These are phyloP conservation scores for Chloroceryle inda DNA, from an alignment of 2,797 vertebrate genomes.

Conservation along the genomic window DNA sequence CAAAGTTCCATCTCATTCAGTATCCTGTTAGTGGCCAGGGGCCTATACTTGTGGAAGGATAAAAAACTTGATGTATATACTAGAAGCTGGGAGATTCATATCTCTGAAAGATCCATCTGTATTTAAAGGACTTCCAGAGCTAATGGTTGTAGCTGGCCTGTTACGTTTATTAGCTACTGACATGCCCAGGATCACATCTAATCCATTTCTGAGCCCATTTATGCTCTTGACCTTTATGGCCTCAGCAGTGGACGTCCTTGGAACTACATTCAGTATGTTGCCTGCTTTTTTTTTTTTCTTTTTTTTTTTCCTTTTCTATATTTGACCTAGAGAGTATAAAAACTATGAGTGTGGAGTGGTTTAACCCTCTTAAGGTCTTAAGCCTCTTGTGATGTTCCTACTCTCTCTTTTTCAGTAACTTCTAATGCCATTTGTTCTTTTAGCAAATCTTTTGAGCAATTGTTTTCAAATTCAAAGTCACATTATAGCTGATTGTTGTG, in stretches of 20 bases:
- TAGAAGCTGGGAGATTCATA: not conserved
- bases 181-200: not conserved
- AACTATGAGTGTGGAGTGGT: not conserved
- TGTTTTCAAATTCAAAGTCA: not conserved
- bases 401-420: not conserved
- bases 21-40: not conserved
- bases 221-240: not conserved
- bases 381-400: not conserved
- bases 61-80: not conserved
- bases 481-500: not conserved
- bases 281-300: not conserved
- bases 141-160: not conserved
- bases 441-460: not conserved
- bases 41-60: not conserved
- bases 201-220: not conserved
- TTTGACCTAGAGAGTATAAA: not conserved
- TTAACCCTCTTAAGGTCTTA: not conserved
- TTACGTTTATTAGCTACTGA: not conserved
- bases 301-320: not conserved
- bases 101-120: not conserved
- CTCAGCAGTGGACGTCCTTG: not conserved
- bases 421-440: not conserved
- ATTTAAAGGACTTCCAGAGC: not conserved
- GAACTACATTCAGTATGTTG: not conserved
- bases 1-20: not conserved